Conservation (phyloP, 2,797 vertebrate genomes). For the Macropodus opercularis region DNA sequence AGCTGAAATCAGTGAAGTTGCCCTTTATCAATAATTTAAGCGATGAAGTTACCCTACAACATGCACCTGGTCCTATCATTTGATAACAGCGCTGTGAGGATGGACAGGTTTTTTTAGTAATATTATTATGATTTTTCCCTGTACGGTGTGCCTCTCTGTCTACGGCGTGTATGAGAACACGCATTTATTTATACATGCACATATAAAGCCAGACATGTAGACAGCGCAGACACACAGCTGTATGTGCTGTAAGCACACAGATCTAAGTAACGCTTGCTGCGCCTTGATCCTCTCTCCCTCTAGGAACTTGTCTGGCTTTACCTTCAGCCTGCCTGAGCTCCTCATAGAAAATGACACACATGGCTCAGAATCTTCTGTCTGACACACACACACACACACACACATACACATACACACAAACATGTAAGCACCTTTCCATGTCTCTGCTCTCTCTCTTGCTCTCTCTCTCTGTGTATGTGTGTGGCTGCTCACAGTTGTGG, state of each 20-base stretch:
- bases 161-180: slow-evolving; percentile 5
- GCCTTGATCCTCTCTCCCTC: slow-evolving; percentile 69
- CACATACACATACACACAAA: slow-evolving; percentile 6
- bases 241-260: slow-evolving; percentile 51
- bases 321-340: slow-evolving; percentile 60
- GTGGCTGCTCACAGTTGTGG: slow-evolving; percentile 50
- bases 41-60: too few species aligned
- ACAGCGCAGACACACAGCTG: slow-evolving; percentile 43
- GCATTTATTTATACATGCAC: slow-evolving; percentile 13
- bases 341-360: slow-evolving; percentile 67
- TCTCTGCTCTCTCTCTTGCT: not conserved
- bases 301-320: slow-evolving; percentile 70
- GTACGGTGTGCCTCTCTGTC: not conserved
- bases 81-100: too few species aligned
- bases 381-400: slow-evolving; percentile 34
- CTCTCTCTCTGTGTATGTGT: slow-evolving; percentile 29
- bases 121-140: slow-evolving; percentile 1
- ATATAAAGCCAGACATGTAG: slow-evolving; percentile 16
- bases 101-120: too few species aligned
- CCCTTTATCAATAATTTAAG: too few species aligned
- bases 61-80: too few species aligned
- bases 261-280: slow-evolving; percentile 57
- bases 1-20: too few species aligned
- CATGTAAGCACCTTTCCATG: slow-evolving; percentile 54
- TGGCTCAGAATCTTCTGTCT: slow-evolving; percentile 52